These are phyloP conservation scores for Mimumesa dahlbomi DNA, from an alignment of 2,888 invertebrate genomes.

Conservation along the genomic window DNA sequence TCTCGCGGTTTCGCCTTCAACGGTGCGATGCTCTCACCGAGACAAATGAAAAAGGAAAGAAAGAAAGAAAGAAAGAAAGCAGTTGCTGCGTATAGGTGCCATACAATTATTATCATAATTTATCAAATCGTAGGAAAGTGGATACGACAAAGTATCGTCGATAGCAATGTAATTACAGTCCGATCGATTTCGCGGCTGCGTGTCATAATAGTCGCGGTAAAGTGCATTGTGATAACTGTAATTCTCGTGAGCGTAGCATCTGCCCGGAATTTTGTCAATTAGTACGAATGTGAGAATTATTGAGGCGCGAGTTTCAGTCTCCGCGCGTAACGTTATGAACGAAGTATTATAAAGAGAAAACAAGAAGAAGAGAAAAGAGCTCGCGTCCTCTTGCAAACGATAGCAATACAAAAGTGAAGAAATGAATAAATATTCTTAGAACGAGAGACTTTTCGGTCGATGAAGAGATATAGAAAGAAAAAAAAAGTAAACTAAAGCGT, in stretches of 20 bases:
- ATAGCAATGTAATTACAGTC: conserved; percentile 2
- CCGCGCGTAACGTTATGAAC: conserved; percentile 6
- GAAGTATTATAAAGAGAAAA: background rate
- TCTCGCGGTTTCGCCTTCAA: conserved; percentile 25
- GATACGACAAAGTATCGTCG: background rate
- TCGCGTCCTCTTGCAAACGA: conserved; percentile 51
- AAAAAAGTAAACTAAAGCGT: too few relatives aligned
- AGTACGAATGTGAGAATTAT: conserved; percentile 40
- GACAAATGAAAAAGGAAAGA: too few relatives aligned
- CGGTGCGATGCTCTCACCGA: conserved; percentile 7
- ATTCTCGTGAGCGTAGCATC: conserved; percentile 23
- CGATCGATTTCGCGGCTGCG: conserved; percentile 15
- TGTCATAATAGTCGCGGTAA: background rate
- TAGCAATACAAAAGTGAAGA: conserved; percentile 62
- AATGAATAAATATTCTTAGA: conserved; percentile 28
- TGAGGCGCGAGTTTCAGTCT: conserved; percentile 38
- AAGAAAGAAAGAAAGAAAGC: too few relatives aligned
- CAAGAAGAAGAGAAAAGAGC: conserved; percentile 10
- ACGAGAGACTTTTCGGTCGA: conserved; percentile 38
- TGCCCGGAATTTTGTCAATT: conserved; percentile 57
- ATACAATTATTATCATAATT: conserved; percentile 28
- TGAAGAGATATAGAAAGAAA: conserved; percentile 3
- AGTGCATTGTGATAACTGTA: conserved; percentile 14
- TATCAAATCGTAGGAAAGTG: background rate
- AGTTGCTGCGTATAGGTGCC: conserved; percentile 26